These are phyloP conservation scores for Acomys russatus DNA, from an alignment of 2,797 vertebrate genomes.

Conservation along the genomic window DNA sequence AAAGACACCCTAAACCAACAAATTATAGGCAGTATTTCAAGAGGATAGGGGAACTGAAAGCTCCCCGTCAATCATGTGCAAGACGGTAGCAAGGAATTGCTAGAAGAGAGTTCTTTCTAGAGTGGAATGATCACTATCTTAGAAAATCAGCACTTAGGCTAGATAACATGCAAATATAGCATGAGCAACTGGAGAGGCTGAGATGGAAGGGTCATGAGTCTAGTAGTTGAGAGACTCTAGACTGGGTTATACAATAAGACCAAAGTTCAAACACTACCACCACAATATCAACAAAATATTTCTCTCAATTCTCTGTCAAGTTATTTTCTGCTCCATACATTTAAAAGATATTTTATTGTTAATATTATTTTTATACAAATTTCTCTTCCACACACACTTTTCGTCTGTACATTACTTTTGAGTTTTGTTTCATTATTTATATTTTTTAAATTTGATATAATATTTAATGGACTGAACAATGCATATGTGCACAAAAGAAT, in stretches of 20 bases:
- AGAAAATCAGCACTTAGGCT: background rate
- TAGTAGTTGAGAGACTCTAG: background rate
- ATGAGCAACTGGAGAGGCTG: too few species aligned
- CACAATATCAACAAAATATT: background rate
- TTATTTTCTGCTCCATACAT: background rate
- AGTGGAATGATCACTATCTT: background rate
- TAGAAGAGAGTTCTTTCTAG: background rate
- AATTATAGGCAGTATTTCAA: background rate
- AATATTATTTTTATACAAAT: constrained; percentile 34
- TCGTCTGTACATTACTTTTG: background rate
- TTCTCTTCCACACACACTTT: background rate
- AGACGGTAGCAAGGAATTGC: background rate
- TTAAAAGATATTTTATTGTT: background rate
- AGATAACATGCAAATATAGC: background rate
- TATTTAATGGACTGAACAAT: background rate
- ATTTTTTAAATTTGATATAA: constrained; percentile 4
- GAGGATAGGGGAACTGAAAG: background rate
- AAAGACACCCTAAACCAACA: background rate
- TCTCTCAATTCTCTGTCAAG: background rate
- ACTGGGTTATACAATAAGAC: background rate
- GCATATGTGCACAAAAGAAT: background rate
- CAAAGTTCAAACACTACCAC: background rate
- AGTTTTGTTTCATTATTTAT: constrained; percentile 7
- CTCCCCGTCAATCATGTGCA: background rate
- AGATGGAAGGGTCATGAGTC: background rate